Evolutionary conservation across 2,888 invertebrate genomes (phyloP), one percentile per base, ranked within the genome.

Genomic region (Cistogaster globosa): DNA sequence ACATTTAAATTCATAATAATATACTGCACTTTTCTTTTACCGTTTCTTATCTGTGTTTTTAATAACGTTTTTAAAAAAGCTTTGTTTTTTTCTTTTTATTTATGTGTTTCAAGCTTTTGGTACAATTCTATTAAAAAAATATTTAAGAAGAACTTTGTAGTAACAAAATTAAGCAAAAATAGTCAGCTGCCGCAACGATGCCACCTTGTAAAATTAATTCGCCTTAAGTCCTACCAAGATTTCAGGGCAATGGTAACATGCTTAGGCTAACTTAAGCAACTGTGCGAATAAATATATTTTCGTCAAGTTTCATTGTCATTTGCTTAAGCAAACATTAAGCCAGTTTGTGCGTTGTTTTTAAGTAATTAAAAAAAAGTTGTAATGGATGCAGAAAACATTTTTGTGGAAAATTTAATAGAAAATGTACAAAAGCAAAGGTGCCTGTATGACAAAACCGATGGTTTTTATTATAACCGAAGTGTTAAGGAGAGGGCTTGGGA

Each of bases 401-500:
- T 69, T 38, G 16, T 55, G 12, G 14, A 20, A 36, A 51, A n/a
- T 36, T 51, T 68, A 68, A 68, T 68, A 18, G 55, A 69, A 68
- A 55, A 55, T 38, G 68, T 69, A 11, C 12, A 69, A 22, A 20
- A 55, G 18, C 18, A 18, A 18, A 53, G 18, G 20, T 69, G 68
- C n/a, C 38, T 69, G 18, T 69, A 69, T 42, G 68, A 69, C 18
- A 69, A 69, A 55, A 18, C 5, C 14, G 68, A 69, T 16, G 55
- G 11, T 18, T 69, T 69, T 69, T 69, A 69, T 69, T 69, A 36
- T 38, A 69, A 69, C 16, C 11, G 36, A 53, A 68, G 14, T 38
- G 20, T 32, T 8, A 69, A 36, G 38, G 36, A 69, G 5, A 38
- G 20, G 3, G 12, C 20, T 20, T 51, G 65, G 65, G 6, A n/a